Conservation (phyloP, 2,888 invertebrate genomes). For the Machimus atricapillus region DNA sequence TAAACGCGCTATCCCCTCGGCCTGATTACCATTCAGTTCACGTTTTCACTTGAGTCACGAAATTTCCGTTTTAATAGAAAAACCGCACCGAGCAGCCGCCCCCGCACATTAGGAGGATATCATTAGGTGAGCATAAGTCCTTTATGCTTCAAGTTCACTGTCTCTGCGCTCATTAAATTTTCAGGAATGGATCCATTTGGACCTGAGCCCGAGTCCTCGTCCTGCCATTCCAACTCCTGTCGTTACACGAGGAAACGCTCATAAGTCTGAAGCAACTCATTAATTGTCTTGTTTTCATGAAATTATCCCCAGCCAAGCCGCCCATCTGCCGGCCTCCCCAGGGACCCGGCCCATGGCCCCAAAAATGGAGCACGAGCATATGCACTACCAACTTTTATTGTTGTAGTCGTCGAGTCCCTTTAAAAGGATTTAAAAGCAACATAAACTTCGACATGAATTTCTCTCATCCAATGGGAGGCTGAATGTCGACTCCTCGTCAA, state of each 20-base stretch:
- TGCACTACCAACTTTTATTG: neutral
- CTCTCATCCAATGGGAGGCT: neutral
- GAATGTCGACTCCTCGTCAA: neutral
- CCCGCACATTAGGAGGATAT: neutral
- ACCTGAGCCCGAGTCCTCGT: neutral
- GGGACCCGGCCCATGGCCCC: neutral
- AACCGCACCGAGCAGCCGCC: neutral
- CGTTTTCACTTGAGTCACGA: slow-evolving; percentile 15
- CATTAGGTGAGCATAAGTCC: neutral
- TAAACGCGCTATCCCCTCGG: neutral
- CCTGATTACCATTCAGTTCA: neutral
- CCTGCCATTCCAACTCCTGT: neutral
- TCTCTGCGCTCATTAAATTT: neutral
- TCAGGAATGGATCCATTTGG: neutral
- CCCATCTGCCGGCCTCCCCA: neutral
- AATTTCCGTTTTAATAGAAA: slow-evolving; percentile 6
- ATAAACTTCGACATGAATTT: neutral
- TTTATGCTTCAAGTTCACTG: neutral
- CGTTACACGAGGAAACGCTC: neutral
- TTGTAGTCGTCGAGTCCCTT: neutral
- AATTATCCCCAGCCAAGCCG: neutral
- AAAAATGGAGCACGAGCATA: neutral
- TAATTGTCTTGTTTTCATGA: neutral
- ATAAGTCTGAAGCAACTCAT: neutral
- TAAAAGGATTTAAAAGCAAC: neutral